These are phyloP conservation scores for Atta colombica DNA, from an alignment of 1,140 invertebrate genomes.

Conservation along the genomic window DNA sequence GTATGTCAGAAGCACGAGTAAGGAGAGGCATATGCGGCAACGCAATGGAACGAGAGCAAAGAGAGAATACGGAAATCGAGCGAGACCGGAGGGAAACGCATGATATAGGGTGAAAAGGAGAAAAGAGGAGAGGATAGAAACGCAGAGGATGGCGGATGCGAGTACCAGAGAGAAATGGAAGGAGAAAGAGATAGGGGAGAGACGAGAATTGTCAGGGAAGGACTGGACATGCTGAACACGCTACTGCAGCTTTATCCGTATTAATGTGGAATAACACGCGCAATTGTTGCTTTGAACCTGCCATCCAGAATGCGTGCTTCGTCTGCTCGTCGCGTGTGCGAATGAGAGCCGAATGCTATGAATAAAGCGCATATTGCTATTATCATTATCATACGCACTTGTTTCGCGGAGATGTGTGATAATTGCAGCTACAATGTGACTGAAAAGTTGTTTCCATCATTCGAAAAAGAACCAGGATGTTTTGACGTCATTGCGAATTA, in stretches of 20 bases:
- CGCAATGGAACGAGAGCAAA: conserved; percentile 17
- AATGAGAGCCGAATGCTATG: not conserved
- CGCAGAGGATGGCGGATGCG: conserved; percentile 51
- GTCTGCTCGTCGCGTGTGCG: not conserved
- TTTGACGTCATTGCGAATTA: not conserved
- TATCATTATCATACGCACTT: conserved; percentile 20
- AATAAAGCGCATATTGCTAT: not conserved
- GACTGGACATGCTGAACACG: conserved; percentile 27
- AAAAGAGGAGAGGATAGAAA: conserved; percentile 38
- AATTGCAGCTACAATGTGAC: not conserved
- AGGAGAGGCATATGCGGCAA: conserved; percentile 49
- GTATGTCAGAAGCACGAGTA: not conserved
- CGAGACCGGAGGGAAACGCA: conserved; percentile 27
- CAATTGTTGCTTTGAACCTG: conserved; percentile 78
- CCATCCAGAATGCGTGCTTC: not conserved
- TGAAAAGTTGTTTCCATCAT: not conserved
- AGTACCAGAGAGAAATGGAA: conserved; percentile 5
- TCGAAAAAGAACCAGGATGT: not conserved
- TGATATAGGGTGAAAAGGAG: conserved; percentile 56
- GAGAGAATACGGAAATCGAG: conserved; percentile 42
- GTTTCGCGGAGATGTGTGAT: not conserved
- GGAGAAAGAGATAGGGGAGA: conserved; percentile 56
- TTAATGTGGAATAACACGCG: conserved; percentile 76
- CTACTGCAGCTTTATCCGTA: conserved; percentile 75
- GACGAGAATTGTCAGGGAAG: conserved; percentile 29